A percentile compares a stretch with the other conserved stretches of the same genome.
These are phyloP conservation scores for Porites australiensis DNA, from an alignment of 64 coral and sea anemone species.

Conservation along the genomic window DNA sequence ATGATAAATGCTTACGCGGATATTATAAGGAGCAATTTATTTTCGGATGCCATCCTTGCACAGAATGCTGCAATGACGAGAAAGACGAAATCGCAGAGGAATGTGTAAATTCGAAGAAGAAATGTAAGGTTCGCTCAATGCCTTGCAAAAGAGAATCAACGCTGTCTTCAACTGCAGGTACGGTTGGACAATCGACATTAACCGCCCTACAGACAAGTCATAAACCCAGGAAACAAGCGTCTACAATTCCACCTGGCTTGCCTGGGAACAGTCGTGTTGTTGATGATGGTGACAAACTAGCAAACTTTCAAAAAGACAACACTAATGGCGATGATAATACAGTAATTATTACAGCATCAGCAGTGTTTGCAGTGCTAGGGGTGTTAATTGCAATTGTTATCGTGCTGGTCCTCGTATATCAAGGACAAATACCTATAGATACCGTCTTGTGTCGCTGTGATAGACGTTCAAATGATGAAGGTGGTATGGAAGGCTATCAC, in stretches of 20 bases:
- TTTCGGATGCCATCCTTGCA: constrained; percentile 21
- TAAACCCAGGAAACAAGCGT: not conserved
- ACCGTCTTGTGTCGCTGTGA: too few species aligned
- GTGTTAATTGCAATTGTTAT: too few species aligned
- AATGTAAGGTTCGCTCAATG: not conserved
- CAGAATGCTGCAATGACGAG: constrained; percentile 43
- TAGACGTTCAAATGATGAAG: too few species aligned
- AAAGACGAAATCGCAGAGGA: not conserved
- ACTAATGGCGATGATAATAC: not conserved
- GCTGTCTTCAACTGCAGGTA: not conserved
- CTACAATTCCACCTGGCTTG: not conserved
- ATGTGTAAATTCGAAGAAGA: constrained; percentile 1
- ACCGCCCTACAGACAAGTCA: not conserved
- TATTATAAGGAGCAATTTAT: constrained; percentile 38
- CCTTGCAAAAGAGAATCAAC: not conserved
- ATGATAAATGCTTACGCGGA: not conserved
- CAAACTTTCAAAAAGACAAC: not conserved
- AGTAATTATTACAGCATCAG: not conserved
- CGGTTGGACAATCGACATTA: not conserved
- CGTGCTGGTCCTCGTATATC: too few species aligned
- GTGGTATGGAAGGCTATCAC: too few species aligned
- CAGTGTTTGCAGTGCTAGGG: too few species aligned
- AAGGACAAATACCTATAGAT: too few species aligned
- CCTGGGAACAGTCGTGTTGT: not conserved
- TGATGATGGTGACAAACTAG: not conserved